Base-by-base conservation (phyloP, 2,888 invertebrate species). In the Agrochola macilenta region DNA sequence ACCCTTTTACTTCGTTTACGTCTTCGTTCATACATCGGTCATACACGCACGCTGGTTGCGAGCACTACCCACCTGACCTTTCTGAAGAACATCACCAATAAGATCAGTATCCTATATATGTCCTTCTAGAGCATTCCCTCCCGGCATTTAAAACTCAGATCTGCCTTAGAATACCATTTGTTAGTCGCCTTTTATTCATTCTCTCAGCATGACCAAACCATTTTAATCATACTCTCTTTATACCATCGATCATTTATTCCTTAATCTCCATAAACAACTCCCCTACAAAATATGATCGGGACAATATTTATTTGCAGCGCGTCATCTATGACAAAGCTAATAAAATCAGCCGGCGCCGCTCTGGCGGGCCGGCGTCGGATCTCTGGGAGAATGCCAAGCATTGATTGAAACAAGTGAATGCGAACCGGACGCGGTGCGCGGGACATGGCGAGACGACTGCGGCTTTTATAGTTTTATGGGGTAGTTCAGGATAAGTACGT, bases 341-440 rank as follows among this genome's bases (percentile, higher is more conserved):
- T 91, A 91, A 88, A 91, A 92, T 90, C 88, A 89, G 80, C 12
- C 43, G 93, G 94, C 95, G 94, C 94, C 94, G 87, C 65, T 69
- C 88, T 83, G 94, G 88, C 94, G 93, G 69, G 69, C 35, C 57
- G 74, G 30, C 52, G 69, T 9, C 30, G 39, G 43, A 5, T 46
- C 63, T 61, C 88, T 94, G 95, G 95, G 92, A 78, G 86, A 79
- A 80, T 94, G 95, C 94, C 95, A 94, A 91, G 88, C 88, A 93
- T 94, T 94, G 93, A 94, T 94, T 93, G 93, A 71, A 83, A 80
- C 76, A 74, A 83, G 73, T 66, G 69, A 77, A 69, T 43, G 70
- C 68, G 54, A 61, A n/a, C 23, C 14, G 65, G 39, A 43, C 61
- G 35, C 79, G 69, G 69, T 20, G 35, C 69, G 11, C 57, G 43